A percentile compares a stretch with the other conserved stretches of the same genome.
These are phyloP conservation scores for Zaprionus africanus DNA, from an alignment of 1,140 invertebrate species.

Conservation along the genomic window DNA sequence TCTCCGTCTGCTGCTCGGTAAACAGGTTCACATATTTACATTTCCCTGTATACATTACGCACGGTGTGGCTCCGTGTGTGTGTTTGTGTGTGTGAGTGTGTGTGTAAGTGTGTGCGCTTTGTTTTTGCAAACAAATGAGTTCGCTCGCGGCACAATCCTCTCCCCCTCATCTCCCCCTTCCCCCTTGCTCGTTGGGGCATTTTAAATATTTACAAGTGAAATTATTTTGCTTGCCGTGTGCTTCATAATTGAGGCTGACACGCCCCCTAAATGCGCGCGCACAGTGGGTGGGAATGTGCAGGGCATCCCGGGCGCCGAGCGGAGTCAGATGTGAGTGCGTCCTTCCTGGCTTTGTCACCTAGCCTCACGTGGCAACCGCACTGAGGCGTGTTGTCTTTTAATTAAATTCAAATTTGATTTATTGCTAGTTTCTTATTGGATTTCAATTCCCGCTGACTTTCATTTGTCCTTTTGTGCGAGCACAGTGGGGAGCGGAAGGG, in stretches of 20 bases:
- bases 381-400: slow-evolving; percentile 60
- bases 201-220: slow-evolving; percentile 77
- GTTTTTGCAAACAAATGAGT: slow-evolving; percentile 66
- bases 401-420: slow-evolving; percentile 79
- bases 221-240: slow-evolving; percentile 64
- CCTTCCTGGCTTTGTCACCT: slow-evolving; percentile 8
- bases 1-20: slow-evolving; percentile 23
- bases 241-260: slow-evolving; percentile 46
- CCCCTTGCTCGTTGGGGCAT: slow-evolving; percentile 20
- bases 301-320: neutral
- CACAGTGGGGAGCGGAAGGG: neutral
- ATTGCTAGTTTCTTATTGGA: slow-evolving; percentile 61
- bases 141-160: slow-evolving; percentile 42
- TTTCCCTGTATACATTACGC: slow-evolving; percentile 72
- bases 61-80: slow-evolving; percentile 7
- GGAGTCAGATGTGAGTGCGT: too few relatives aligned
- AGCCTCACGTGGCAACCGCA: slow-evolving; percentile 12
- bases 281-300: slow-evolving; percentile 42
- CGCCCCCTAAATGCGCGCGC: slow-evolving; percentile 40
- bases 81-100: slow-evolving; percentile 12
- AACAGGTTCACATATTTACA: slow-evolving; percentile 71
- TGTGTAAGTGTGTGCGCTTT: slow-evolving; percentile 26
- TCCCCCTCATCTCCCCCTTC: neutral
- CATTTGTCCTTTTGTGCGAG: slow-evolving; percentile 51
- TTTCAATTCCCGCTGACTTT: slow-evolving; percentile 58